A percentile compares a stretch with the other conserved stretches of the same genome.
These are phyloP conservation scores for Poecilia gillii DNA, from an alignment of 2,797 vertebrate genomes.

Conservation along the genomic window DNA sequence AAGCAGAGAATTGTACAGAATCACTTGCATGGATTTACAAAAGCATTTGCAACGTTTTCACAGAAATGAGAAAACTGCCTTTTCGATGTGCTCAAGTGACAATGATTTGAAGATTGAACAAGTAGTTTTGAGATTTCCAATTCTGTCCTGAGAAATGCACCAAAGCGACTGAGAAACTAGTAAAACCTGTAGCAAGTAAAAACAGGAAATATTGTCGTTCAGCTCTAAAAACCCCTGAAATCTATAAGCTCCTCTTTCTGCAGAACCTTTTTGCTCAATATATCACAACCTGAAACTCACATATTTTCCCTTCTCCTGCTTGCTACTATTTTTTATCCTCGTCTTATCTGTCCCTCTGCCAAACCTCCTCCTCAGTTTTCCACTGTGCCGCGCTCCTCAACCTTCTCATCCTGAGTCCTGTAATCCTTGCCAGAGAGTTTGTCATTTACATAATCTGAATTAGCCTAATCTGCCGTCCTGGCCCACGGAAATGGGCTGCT, in stretches of 20 bases:
- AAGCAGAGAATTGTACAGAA: no score
- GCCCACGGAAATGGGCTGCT: conserved; percentile 36
- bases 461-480: conserved; percentile 73
- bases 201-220: conserved; percentile 31
- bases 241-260: conserved; percentile 10
- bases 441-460: conserved; percentile 80
- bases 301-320: conserved; percentile 36
- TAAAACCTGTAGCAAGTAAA: conserved; percentile 34
- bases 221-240: conserved; percentile 23
- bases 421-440: conserved; percentile 63
- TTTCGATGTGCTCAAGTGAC: no score
- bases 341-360: conserved; percentile 51
- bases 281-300: conserved; percentile 17
- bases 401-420: conserved; percentile 35
- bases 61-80: no score
- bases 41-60: no score
- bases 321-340: conserved; percentile 25
- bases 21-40: no score
- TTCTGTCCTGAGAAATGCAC: no score
- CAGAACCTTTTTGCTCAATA: conserved; percentile 20
- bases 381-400: conserved; percentile 26
- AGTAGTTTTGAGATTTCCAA: no score
- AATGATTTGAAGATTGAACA: no score
- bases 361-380: conserved; percentile 34
- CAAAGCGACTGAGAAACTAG: conserved; percentile 11